Evolutionary conservation across 1,140 invertebrate species (phyloP), one percentile per base, ranked within the genome.

Genomic region (Formica selysi): DNA sequence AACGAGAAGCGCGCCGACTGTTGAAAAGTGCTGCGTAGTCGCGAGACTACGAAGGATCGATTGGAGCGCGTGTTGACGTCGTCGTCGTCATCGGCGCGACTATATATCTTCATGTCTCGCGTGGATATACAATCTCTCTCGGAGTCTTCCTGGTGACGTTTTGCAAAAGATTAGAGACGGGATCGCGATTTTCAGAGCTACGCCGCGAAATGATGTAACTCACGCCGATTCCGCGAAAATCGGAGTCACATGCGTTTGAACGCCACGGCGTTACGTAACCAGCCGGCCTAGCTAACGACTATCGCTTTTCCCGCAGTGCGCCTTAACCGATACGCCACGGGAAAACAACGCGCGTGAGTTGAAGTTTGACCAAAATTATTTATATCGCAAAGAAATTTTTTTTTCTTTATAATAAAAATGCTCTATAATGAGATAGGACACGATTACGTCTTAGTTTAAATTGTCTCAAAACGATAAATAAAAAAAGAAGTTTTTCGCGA

Each of bases 1-100:
- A 38, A 26, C 11, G 57, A 26, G 2, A n/a, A n/a, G 38, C 48
- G 36, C 44, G 67, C 44, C 54, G 54, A 32, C 41, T 6, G 13
- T 73, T 44, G 79, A 73, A 73, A 83, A 59, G 26, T 83, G 79
- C 79, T 83, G 79, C 79, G 79, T 83, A 83, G 79, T 83, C 79
- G 68, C 68, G 68, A 29, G 26, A 29, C 26, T 29, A 29, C 26
- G 26, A 11, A 70, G 54, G 54, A 83, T 83, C 79, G 79, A 83
- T 83, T 36, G 54, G 54, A 22, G 68, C 68, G 79, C 79, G 26
- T 83, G 79, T 83, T 83, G 79, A 81, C 79, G 68, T 80, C 48
- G 78, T 13, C 36, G 76, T 65, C 41, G 26, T 48, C 76, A 41
- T 26, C 76, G 67, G 78, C 51, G 65, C 19, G 51, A 32, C 68